Evolutionary conservation across 2,113 vertebrate species (phyloP).

Genomic region (Pseudois nayaur): DNA sequence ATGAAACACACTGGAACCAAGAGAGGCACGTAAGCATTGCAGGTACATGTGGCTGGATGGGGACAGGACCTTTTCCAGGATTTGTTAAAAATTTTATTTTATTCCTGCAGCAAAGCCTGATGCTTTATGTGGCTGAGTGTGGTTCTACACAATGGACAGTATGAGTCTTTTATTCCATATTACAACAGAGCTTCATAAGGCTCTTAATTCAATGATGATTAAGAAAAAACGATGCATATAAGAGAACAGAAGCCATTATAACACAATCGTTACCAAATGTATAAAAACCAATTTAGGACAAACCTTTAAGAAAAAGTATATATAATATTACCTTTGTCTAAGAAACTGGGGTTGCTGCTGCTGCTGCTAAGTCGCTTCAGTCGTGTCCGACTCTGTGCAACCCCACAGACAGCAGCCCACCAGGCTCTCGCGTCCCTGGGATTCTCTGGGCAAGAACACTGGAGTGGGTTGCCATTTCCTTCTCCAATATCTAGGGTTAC

Average conservation of each 20-base stretch:
- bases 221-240: background rate
- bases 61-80: background rate
- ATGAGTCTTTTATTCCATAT: background rate
- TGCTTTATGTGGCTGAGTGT: background rate
- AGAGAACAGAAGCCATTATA: slow-evolving; percentile 9
- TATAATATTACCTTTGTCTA: slow-evolving; percentile 11
- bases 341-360: background rate
- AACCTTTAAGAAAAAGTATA: slow-evolving; percentile 24
- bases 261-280: background rate
- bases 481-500: background rate
- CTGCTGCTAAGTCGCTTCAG: no score
- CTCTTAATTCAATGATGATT: slow-evolving; percentile 8
- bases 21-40: background rate
- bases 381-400: accelerated
- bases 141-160: background rate
- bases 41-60: background rate
- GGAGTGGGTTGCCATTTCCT: no score
- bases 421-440: no score
- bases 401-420: no score
- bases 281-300: background rate
- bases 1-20: slow-evolving; percentile 44
- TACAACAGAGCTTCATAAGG: background rate
- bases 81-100: background rate
- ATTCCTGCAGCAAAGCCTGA: background rate
- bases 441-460: no score